These are phyloP conservation scores for Bradypodion ventrale DNA, from an alignment of 2,797 vertebrate species.

Conservation along the genomic window DNA sequence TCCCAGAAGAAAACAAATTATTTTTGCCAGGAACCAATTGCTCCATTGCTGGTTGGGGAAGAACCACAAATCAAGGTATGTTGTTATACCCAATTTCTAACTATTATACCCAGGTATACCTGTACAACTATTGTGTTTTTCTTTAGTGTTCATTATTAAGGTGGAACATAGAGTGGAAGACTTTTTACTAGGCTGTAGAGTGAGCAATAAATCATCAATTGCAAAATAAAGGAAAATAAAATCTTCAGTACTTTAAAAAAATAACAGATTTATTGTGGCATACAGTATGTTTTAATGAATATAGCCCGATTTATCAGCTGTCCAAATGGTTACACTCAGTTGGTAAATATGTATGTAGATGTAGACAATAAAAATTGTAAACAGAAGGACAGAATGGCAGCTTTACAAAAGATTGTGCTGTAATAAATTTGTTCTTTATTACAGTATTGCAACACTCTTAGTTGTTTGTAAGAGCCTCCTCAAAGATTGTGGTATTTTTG, in stretches of 20 bases:
- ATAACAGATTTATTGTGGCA: neutral
- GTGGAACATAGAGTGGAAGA: neutral
- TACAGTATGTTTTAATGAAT: neutral
- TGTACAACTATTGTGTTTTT: neutral
- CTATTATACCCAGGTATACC: too few species aligned
- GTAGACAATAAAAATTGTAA: neutral
- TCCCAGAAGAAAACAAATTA: conserved; percentile 77
- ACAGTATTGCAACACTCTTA: neutral
- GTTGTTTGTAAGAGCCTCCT: too few species aligned
- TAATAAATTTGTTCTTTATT: neutral
- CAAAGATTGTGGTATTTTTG: too few species aligned
- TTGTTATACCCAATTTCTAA: conserved; percentile 9
- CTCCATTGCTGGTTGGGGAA: conserved; percentile 90
- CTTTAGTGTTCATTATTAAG: neutral
- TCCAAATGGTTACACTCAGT: neutral
- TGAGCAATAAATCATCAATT: neutral
- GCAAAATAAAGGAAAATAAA: neutral
- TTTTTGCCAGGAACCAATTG: conserved; percentile 81
- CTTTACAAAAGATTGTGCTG: neutral
- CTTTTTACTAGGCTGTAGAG: neutral
- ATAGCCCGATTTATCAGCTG: neutral
- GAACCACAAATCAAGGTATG: conserved; percentile 71
- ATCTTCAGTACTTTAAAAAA: neutral
- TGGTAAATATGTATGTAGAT: neutral
- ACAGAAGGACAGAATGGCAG: neutral